Evolutionary conservation across 2,113 vertebrate species (phyloP).

Genomic region (Strix aluco): DNA sequence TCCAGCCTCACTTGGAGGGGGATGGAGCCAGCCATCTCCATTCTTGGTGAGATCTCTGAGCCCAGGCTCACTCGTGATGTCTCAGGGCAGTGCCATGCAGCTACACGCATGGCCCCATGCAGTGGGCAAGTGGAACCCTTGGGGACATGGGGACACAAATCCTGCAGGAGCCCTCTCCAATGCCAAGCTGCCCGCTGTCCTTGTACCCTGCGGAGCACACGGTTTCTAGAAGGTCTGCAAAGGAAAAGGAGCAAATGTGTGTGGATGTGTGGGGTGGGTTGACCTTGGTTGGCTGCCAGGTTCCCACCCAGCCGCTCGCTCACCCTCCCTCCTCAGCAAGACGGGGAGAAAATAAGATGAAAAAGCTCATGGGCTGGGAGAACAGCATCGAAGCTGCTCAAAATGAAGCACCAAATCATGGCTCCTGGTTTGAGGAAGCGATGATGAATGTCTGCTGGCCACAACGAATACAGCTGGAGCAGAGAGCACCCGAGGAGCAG

Average conservation of each 20-base stretch:
- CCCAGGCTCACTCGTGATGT: rapidly evolving
- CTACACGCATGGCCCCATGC: too few species aligned
- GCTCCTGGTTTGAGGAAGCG: background rate
- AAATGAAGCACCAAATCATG: background rate
- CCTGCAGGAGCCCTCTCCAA: rapidly evolving
- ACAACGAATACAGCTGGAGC: background rate
- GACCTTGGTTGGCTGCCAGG: background rate
- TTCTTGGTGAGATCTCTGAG: background rate
- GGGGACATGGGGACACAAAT: background rate
- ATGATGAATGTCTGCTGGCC: background rate
- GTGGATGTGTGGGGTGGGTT: background rate
- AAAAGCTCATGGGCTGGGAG: background rate
- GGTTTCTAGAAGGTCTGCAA: background rate
- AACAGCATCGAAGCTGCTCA: background rate
- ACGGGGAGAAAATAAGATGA: background rate
- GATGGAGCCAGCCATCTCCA: background rate
- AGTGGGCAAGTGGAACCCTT: background rate
- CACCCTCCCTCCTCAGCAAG: background rate
- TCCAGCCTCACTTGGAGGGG: background rate
- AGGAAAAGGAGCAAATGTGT: background rate
- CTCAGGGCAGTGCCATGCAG: background rate
- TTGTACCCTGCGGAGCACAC: background rate
- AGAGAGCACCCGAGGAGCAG: background rate
- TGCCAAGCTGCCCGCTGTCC: background rate
- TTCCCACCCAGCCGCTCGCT: rapidly evolving